Base-by-base conservation (phyloP, 2,888 invertebrate species). In the Epicampocera succincta region DNA sequence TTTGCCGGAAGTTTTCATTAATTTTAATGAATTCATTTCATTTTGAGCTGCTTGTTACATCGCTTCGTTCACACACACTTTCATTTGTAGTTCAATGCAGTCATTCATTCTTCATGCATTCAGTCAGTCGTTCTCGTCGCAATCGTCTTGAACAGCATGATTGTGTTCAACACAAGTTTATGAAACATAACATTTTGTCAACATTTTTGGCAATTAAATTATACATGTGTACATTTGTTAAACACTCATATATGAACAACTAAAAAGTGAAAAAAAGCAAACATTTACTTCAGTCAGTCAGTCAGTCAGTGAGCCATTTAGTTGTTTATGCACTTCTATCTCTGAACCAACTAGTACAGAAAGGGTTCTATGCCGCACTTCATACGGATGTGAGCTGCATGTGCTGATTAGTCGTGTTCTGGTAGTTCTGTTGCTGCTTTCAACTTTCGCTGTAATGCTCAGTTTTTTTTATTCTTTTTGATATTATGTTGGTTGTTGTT, bases 201-300 rank as follows among this genome's bases (percentile, higher is more conserved):
- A 84, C 78, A 84, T 75, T 83, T 81, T 83, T 79, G 83, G 83
- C 81, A 84, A 84, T 83, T 83, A 83, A 79, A 80, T 69, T 71
- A 21, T 54, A 74, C 80, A 83, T 78, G 82, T 74, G 69, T 78
- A 68, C 71, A 72, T 74, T 68, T 82, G 82, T 78, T 71, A 33
- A 71, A 75, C 74, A 74, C 48, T 65, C 66, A 56, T 71, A 58
- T 38, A 74, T 21, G 5, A 19, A 15, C 17, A 58, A 12, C 19
- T 42, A 40, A 17, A 56, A 21, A 42, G 21, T 15, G 33, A 68
- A 50, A 38, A 25, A 15, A 25, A 38, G 29, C 25, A 71, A 50
- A 25, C 60, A 74, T 74, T 60, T 58, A 40, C 48, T 54, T 60
- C 44, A 71, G 61, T 69, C 78, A 71, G 60, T 46, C 38, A 40